Percentiles rank a stretch among this genome's conserved stretches.
These are phyloP conservation scores for Griposia aprilina DNA, from an alignment of 2,888 invertebrate species.

Conservation along the genomic window DNA sequence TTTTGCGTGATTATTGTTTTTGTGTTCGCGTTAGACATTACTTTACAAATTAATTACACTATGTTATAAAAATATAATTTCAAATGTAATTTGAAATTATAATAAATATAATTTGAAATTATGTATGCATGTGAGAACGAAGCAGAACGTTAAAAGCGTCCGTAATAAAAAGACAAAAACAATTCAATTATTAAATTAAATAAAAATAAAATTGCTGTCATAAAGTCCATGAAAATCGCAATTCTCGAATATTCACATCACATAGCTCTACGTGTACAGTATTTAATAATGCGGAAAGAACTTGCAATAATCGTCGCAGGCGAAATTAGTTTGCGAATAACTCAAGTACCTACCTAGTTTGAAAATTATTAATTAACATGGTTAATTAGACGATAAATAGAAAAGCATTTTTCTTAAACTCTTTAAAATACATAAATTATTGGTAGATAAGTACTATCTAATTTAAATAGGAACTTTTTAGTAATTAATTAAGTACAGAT, in stretches of 20 bases:
- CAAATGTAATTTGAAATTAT: no score
- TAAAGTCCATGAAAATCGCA: neutral
- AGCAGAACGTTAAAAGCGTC: no score
- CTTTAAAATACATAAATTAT: no score
- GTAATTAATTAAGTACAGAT: no score
- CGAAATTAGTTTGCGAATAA: neutral
- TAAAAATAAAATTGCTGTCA: neutral
- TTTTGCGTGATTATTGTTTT: no score
- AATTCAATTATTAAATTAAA: no score
- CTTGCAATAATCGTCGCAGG: neutral
- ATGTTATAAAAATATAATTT: no score
- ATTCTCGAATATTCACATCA: neutral
- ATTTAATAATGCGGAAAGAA: neutral
- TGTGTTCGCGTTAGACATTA: no score
- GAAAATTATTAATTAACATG: neutral
- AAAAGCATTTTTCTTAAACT: neutral
- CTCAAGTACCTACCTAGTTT: neutral
- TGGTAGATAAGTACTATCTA: neutral
- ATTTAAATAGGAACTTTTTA: neutral
- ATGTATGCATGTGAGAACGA: no score
- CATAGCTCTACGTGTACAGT: neutral
- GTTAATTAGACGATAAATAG: neutral
- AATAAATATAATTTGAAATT: no score
- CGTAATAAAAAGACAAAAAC: no score
- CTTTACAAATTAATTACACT: no score